Evolutionary conservation across 2,113 vertebrate genomes (phyloP), one percentile per base, ranked within the genome.

Genomic region (Eulemur macaco): DNA sequence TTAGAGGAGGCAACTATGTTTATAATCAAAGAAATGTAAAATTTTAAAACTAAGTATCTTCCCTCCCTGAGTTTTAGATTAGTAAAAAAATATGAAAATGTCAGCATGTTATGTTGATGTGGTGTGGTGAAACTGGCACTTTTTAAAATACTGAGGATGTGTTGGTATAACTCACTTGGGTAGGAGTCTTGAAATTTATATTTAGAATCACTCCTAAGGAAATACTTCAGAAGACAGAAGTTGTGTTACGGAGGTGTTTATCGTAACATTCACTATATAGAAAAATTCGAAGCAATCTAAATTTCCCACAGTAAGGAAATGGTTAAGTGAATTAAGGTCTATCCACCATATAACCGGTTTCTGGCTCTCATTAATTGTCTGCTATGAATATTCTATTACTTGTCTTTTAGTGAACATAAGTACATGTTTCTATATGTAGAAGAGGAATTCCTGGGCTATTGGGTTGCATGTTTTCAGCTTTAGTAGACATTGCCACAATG

Each of bases 1-100:
- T 52, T 88, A 5, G 21, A 78, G 45, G 54, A 56, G 54, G 31
- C 23, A 91, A 1, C 73, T 81, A 17, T 74, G 37, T 34, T 84
- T 80, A 84, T 21, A 76, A 88, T 58, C n/a, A 97, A 88, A 85
- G n/a, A 63, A 73, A 85, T 52, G n/a, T 10, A 54, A 5, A 84
- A 18, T 54, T 83, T 58, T 23, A 42, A 90, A 95, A 34, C 25
- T 83, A 47, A 73, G 3, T 84, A 23, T 45, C 60, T 69, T 39
- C 5, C n/a, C 37, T 86, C 42, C 63, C 56, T 84, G 23, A n/a
- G 18, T 73, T 91, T 88, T 91, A 14, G 25, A 56, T 81, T 89
- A 54, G 3, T 89, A 42, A 82, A 92, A 74, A 71, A 50, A 45
- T 12, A 56, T 45, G n/a, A 56, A 73, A 45, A 50, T 45, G 52